These are phyloP conservation scores for Plutella xylostella DNA, from an alignment of 2,888 invertebrate species.

Conservation along the genomic window DNA sequence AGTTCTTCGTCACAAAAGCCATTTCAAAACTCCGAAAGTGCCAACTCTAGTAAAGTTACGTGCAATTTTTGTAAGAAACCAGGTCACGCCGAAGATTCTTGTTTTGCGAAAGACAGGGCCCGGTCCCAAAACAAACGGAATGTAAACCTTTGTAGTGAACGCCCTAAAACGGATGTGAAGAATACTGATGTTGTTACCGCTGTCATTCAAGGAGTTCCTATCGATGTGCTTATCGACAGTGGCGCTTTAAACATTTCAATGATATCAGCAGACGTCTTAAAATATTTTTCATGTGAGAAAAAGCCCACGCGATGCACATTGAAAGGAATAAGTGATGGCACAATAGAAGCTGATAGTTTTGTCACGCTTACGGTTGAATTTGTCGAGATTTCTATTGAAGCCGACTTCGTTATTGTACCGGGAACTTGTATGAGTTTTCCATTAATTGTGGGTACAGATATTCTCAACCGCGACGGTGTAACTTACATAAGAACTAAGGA, in stretches of 20 bases:
- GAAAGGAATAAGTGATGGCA: conserved; percentile 15
- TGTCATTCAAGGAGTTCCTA: conserved; percentile 7
- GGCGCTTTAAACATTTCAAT: conserved; percentile 9
- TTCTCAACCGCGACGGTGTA: conserved; percentile 14
- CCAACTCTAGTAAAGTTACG: no score
- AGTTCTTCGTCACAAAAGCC: neutral
- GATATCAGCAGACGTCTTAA: conserved; percentile 10
- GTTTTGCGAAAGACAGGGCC: neutral
- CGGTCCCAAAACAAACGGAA: neutral
- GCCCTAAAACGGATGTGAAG: neutral
- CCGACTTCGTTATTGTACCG: conserved; percentile 18
- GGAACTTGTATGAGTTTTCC: conserved; percentile 15
- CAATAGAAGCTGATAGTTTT: conserved; percentile 11
- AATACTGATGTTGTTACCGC: neutral
- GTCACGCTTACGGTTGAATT: conserved; percentile 18
- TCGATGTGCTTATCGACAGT: conserved; percentile 12
- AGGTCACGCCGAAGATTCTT: neutral
- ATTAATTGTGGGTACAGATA: conserved; percentile 20
- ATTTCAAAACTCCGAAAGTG: no score
- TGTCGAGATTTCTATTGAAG: conserved; percentile 17
- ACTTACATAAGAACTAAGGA: neutral
- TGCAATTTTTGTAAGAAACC: neutral
- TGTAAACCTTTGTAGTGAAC: neutral
- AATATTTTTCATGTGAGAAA: conserved; percentile 14
- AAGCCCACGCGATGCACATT: conserved; percentile 14